Conservation (phyloP, 2,797 vertebrate genomes). For the Mallotus villosus region DNA sequence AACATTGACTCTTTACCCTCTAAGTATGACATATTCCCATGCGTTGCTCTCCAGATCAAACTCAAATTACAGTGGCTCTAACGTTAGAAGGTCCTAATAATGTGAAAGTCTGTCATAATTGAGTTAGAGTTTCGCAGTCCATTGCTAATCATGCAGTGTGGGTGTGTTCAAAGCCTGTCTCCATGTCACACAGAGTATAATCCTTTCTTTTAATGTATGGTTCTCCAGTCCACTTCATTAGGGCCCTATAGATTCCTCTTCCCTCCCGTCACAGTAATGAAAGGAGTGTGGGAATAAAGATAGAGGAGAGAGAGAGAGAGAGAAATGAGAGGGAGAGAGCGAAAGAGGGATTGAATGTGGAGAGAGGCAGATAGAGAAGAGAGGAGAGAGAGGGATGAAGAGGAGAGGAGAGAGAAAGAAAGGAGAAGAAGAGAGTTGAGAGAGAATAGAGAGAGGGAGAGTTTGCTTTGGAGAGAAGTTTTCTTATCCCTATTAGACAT, state of each 20-base stretch:
- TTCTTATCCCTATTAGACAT: conserved; percentile 59
- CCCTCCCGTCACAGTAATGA: conserved; percentile 61
- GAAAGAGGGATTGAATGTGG: background rate
- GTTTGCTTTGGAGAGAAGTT: conserved; percentile 64
- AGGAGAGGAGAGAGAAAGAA: conserved; percentile 32
- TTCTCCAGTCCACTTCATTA: conserved; percentile 65
- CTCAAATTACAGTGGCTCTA: conserved; percentile 59
- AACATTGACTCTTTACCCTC: conserved; percentile 36
- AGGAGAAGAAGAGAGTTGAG: conserved; percentile 23
- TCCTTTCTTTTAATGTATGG: conserved; percentile 66
- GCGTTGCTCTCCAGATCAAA: conserved; percentile 58
- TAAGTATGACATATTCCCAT: conserved; percentile 52
- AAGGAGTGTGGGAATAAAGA: conserved; percentile 54
- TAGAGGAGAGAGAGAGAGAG: background rate
- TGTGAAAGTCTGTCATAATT: conserved; percentile 63
- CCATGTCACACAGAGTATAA: conserved; percentile 66
- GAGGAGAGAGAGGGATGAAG: conserved; percentile 23
- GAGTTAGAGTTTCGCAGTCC: conserved; percentile 67
- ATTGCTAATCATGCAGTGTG: conserved; percentile 64
- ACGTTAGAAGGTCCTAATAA: conserved; percentile 64
- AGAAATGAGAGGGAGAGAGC: conserved; percentile 26
- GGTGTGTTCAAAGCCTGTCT: conserved; percentile 68
- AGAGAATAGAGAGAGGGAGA: conserved; percentile 40
- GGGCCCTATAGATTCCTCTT: conserved; percentile 60
- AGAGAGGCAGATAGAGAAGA: background rate